Base-by-base conservation (phyloP, 2,113 vertebrate genomes). In the Pogona vitticeps region DNA sequence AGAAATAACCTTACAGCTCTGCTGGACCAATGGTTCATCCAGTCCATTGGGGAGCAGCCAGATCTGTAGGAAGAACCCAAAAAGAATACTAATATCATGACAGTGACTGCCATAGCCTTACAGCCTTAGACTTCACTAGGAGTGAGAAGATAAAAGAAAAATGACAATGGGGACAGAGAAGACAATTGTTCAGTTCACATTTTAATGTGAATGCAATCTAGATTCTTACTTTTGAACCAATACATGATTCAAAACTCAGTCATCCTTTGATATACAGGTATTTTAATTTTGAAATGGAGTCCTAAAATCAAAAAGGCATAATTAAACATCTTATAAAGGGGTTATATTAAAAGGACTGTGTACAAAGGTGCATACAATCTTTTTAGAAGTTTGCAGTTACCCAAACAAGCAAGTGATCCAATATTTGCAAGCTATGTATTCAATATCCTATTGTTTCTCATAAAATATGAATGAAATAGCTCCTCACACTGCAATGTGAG, bases 1-100 rank as follows among this genome's bases (percentile, higher is more conserved):
- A 85, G 33, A 70, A 78, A 70, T 68, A 85, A 68, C n/a, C 38
- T 78, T 78, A 70, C 23, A 77, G 63, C 12, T 70, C 42, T 56
- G 21, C 6, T 40, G 17, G 58, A 26, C 82, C 28, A 75, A 75
- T 42, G n/a, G 76, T 38, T 46, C 52, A 40, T 79, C 52, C 52
- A 78, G 6, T 85, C n/a, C 26, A 70, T 56, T 85, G 63, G 63
- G 68, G 0, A 6, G 40, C 15, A 31, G 46, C 63, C 75, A 78
- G 23, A 78, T 78, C 23, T 78, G 84, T 8, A 77, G 61, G 10
- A 79, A 68, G 28, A 68, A 68, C 28, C 28, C 28, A 70, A 20
- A 56, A 1, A 82, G 42, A 28, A 56, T 4, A 40, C 65, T 70
- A 78, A 18, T 13, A 68, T 20, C 18, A 52, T 31, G 33, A n/a